Evolutionary conservation across 1,140 invertebrate species (phyloP).

Genomic region (Nasonia giraulti): DNA sequence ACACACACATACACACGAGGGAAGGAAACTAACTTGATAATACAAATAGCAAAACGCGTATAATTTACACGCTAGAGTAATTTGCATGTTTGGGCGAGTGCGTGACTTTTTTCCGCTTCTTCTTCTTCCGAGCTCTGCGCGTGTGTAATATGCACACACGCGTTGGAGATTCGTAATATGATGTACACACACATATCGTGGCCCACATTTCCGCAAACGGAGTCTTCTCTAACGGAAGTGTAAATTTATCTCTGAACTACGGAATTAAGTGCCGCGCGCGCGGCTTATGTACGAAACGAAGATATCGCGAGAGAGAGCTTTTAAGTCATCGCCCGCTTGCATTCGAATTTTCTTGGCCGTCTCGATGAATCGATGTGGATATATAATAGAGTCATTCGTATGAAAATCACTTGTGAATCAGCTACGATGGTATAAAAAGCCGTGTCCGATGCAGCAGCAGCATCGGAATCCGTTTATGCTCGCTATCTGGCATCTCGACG

Average conservation of each 20-base stretch:
- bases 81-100: neutral
- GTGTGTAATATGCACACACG: neutral
- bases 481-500: neutral
- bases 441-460: neutral
- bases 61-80: constrained; percentile 3
- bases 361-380: neutral
- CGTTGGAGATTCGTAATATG: neutral
- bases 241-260: neutral
- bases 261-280: neutral
- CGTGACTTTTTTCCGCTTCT: neutral
- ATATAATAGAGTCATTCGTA: neutral
- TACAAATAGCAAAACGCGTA: constrained; percentile 2
- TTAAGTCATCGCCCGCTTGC: too few species aligned
- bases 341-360: neutral
- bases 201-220: constrained; percentile 13
- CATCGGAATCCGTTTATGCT: neutral
- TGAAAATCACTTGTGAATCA: neutral
- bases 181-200: neutral
- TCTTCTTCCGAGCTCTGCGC: neutral
- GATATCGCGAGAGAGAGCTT: too few species aligned
- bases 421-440: neutral
- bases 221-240: constrained; percentile 4
- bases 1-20: too few species aligned
- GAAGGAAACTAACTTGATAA: neutral
- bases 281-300: too few species aligned